Percentiles rank a stretch among this genome's conserved stretches.
These are phyloP conservation scores for Microtus pennsylvanicus DNA, from an alignment of 2,113 vertebrate species.

Conservation along the genomic window DNA sequence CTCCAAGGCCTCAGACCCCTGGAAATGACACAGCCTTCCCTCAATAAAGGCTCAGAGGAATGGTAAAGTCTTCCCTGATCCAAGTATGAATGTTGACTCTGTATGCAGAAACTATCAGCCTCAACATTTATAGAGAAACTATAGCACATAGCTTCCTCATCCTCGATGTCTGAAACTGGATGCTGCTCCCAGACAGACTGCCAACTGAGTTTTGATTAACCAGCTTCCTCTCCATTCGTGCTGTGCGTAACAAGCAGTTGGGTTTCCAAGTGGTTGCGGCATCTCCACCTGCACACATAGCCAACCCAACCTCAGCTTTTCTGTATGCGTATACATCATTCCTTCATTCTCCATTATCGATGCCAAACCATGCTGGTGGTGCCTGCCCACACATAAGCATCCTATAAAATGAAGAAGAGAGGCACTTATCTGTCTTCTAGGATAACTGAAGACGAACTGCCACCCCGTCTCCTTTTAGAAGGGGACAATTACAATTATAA, in stretches of 20 bases:
- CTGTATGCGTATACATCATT: neutral
- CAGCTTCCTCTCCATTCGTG: neutral
- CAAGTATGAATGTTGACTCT: no score
- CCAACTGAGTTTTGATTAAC: neutral
- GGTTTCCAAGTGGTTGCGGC: neutral
- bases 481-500: no score
- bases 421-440: neutral
- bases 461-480: rapidly evolving
- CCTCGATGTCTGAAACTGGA: neutral
- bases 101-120: neutral
- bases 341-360: neutral
- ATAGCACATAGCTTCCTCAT: neutral
- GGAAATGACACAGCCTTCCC: neutral
- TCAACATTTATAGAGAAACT: neutral
- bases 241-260: neutral
- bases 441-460: rapidly evolving
- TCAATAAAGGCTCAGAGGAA: no score
- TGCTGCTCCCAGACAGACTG: neutral
- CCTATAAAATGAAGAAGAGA: neutral
- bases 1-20: neutral
- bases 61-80: no score
- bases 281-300: neutral
- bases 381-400: rapidly evolving
- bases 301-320: neutral
- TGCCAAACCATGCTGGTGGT: neutral